Conservation (phyloP, 2,888 invertebrate species). For the Philonicus albiceps region DNA sequence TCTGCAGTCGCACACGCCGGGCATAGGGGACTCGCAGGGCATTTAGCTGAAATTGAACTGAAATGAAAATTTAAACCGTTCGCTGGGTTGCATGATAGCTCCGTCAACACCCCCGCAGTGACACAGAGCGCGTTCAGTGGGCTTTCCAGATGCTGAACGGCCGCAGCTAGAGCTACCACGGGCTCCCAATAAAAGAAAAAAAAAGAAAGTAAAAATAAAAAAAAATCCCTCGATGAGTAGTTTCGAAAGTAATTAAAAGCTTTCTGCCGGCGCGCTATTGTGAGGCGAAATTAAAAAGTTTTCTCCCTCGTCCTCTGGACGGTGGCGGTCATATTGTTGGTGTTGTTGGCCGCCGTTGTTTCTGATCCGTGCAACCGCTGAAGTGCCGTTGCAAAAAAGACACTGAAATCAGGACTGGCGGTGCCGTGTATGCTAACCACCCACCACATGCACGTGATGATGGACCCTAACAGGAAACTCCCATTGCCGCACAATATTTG, state of each 20-base stretch:
- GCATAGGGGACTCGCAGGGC: neutral
- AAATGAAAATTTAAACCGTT: constrained; percentile 10
- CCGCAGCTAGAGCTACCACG: neutral
- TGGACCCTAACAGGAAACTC: neutral
- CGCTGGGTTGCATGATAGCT: neutral
- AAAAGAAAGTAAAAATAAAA: neutral
- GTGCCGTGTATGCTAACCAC: neutral
- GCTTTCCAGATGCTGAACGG: neutral
- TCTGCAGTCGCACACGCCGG: neutral
- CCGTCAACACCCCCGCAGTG: neutral
- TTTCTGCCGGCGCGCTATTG: constrained; percentile 13
- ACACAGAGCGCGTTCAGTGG: neutral
- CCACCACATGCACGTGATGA: neutral
- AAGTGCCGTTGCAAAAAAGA: neutral
- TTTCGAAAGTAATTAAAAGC: constrained; percentile 28
- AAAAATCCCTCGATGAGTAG: constrained; percentile 16
- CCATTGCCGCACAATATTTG: neutral
- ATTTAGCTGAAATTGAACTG: constrained; percentile 3
- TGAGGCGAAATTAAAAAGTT: constrained; percentile 21
- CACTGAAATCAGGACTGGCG: neutral
- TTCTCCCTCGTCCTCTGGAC: neutral
- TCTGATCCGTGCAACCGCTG: neutral
- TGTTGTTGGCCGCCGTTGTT: neutral
- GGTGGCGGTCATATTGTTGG: neutral
- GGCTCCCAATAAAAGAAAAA: neutral